Evolutionary conservation across 2,113 vertebrate genomes (phyloP), one percentile per base, ranked within the genome.

Genomic region (Pungitius pungitius): DNA sequence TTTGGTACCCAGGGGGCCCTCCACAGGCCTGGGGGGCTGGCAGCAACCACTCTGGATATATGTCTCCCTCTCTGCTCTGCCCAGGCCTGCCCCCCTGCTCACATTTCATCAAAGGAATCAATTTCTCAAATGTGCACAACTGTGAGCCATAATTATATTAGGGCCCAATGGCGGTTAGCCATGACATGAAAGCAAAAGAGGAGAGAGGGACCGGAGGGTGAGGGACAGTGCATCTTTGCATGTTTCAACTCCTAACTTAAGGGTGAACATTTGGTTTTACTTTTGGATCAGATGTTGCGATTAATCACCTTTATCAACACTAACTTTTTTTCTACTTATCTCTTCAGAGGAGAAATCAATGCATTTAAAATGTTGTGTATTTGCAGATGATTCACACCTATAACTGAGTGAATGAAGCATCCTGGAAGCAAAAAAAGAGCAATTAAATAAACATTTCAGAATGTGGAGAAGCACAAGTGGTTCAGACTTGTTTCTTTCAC

Each of bases 71-170:
- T 92, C 69, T 94, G 94, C 93, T 93, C 94, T 94, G 93, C 95
- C 93, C 91, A 91, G 94, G 91, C 61, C 95, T 93, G 94, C 94
- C 91, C 95, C 94, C 91, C 95, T 93, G 93, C 95, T 95, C 95
- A 96, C 96, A 98, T 98, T 98, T 97, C 95, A 97, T 99, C 96
- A 96, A 95, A 95, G 94, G 96, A 91, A 97, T 98, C 96, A 96
- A 98, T 98, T 97, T 96, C 95, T 98, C 96, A 98, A 97, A 97
- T 97, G 95, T 95, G 95, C 96, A 97, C 96, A 96, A 98, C 96
- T 97, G 97, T 95, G 96, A 96, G 94, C 95, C 94, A 93, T 98
- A 98, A 98, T 98, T 97, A 98, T 95, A 98, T 98, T 98, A 97
- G 94, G 92, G 94, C 94, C 93, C 93, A 89, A 93, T 97, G 96